Evolutionary conservation across 2,888 invertebrate genomes (phyloP).

Genomic region (Drosophila pegasa): DNA sequence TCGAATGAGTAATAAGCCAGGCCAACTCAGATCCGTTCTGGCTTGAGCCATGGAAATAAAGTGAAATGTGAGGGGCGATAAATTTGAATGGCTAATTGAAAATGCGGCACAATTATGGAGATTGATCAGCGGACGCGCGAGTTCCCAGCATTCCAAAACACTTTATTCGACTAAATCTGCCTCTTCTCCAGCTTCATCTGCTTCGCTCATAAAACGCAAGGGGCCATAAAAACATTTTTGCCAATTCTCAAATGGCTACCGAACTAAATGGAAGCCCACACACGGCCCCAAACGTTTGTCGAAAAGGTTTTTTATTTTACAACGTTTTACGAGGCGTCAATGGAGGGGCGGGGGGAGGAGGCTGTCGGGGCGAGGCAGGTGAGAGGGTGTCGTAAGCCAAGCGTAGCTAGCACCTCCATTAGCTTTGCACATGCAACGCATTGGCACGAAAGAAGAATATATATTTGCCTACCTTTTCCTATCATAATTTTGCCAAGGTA

Average conservation of each 20-base stretch:
- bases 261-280: constrained; percentile 53
- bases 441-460: constrained; percentile 14
- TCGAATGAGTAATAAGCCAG: constrained; percentile 76
- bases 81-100: constrained; percentile 67
- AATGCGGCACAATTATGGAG: constrained; percentile 59
- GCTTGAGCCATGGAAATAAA: constrained; percentile 11
- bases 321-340: constrained; percentile 58
- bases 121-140: constrained; percentile 56
- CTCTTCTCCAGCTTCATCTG: constrained; percentile 1
- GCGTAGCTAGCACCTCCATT: constrained; percentile 60
- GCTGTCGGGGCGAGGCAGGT: constrained; percentile 1
- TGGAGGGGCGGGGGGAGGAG: constrained; percentile 2
- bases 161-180: not conserved
- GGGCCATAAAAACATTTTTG: constrained; percentile 44
- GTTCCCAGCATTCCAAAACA: constrained; percentile 12
- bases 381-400: constrained; percentile 2
- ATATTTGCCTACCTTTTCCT: constrained; percentile 4
- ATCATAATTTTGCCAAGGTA: constrained; percentile 1
- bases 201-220: constrained; percentile 50
- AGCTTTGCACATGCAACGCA: constrained; percentile 32
- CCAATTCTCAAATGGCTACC: constrained; percentile 60
- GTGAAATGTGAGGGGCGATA: constrained; percentile 50
- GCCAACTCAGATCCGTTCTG: constrained; percentile 8
- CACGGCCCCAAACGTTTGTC: constrained; percentile 43
- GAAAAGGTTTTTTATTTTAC: constrained; percentile 42